Evolutionary conservation across 2,888 invertebrate species (phyloP), one percentile per base, ranked within the genome.

Genomic region (Odontothrips loti): DNA sequence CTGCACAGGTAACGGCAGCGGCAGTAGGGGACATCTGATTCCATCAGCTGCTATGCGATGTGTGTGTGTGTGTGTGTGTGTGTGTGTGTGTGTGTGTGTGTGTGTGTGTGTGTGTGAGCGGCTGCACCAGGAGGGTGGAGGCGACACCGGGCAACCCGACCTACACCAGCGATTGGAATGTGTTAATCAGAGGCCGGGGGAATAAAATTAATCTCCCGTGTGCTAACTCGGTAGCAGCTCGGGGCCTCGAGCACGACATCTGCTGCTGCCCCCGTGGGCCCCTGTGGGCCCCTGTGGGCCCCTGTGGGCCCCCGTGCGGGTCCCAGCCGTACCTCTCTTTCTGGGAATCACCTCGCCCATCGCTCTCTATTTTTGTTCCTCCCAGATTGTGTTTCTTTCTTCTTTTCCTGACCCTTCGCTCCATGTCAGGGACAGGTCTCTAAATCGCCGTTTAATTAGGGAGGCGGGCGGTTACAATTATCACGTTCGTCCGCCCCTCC

Each of bases 121-220:
- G 6, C 15, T 11, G 58, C 15, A 58, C 15, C 15, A 58, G 58
- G 58, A 43, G 34, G 34, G 27, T 8, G 68, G 27, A 75, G 68
- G 68, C 27, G 68, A 75, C 68, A 27, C 6, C 68, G 68, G 27
- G 23, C 68, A 23, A 10, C 68, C 68, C 68, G 68, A 75, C 68
- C 68, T 75, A 75, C 68, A 75, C 68, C 68, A 12, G 68, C 68
- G 68, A 75, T 75, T 12, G 68, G 68, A 75, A 75, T 75, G 68
- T 75, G 68, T 75, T 75, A 75, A 75, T 75, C 68, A 75, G 68
- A 75, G 68, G 68, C n/a, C 68, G 68, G 68, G 34, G 58, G 68
- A 75, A 75, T 75, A 75, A 75, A 75, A 75, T 75, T 75, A 75
- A 75, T 75, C 68, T 75, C 68, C 68, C 68, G 68, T 75, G 68